These are phyloP conservation scores for Catalaphyllia jardinei DNA, from an alignment of 64 coral and sea anemone species.

Conservation along the genomic window DNA sequence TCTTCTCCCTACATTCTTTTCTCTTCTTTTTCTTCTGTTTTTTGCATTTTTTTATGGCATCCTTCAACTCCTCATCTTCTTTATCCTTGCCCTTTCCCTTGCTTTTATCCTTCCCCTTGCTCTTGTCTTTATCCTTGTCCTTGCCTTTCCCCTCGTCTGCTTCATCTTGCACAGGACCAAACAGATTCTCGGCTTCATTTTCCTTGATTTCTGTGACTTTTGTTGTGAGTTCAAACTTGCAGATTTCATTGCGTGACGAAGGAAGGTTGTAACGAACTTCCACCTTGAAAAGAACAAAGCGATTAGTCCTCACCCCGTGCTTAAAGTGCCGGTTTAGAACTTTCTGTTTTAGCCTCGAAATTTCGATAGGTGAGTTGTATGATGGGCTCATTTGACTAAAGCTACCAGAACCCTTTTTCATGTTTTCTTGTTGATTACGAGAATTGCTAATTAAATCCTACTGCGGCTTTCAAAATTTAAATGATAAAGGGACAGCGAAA, in stretches of 20 bases:
- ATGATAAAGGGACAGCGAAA: too few species aligned
- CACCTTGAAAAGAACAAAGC: slow-evolving; percentile 8
- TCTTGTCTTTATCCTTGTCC: too few species aligned
- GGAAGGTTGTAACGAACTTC: slow-evolving; percentile 66
- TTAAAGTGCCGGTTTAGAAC: too few species aligned
- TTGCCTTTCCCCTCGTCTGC: background rate
- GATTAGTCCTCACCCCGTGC: too few species aligned
- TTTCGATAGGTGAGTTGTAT: too few species aligned
- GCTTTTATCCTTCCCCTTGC: too few species aligned
- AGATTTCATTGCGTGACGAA: slow-evolving; percentile 17
- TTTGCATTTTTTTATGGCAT: background rate
- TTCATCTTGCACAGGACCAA: slow-evolving; percentile 1
- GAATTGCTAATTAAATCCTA: too few species aligned
- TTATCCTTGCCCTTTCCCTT: background rate
- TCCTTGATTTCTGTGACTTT: slow-evolving; percentile 18
- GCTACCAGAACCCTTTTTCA: too few species aligned
- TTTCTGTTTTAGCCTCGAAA: too few species aligned
- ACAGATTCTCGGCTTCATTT: background rate
- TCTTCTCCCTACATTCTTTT: background rate
- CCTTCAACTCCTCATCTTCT: background rate
- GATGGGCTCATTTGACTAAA: too few species aligned
- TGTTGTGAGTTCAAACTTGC: slow-evolving; percentile 31
- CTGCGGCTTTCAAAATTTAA: too few species aligned
- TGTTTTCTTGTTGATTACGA: too few species aligned
- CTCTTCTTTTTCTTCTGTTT: background rate